Evolutionary conservation across 2,888 invertebrate genomes (phyloP), one percentile per base, ranked within the genome.

Genomic region (Blastobasis lacticolella): DNA sequence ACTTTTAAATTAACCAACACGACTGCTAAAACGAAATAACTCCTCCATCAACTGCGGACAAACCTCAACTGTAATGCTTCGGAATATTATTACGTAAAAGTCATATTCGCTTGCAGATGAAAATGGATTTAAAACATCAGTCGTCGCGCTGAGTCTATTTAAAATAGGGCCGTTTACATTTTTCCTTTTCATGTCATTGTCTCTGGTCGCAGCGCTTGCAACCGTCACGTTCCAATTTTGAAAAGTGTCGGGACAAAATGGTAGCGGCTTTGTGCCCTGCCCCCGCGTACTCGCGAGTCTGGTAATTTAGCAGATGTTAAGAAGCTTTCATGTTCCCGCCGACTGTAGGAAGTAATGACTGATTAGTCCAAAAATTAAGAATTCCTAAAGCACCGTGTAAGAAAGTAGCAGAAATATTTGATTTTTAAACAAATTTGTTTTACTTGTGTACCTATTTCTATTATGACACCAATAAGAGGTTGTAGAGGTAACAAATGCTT

Each of bases 201-300:
- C 87, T 87, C 82, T 86, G 81, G 73, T 66, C 75, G 73, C 78
- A 84, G 80, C 84, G 85, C 81, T 87, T 86, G 85, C 86, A 86
- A 88, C 86, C 88, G 86, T 87, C 88, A 88, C 88, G 86, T 88
- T 86, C 86, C 83, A 88, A 88, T 88, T 87, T 88, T 85, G 81
- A 88, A 87, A 87, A 87, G 88, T 88, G 88, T 88, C 79, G 83
- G 87, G 83, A 84, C 85, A 86, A 88, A 88, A 88, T 88, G 88
- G 86, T 83, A 73, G 85, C 73, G 75, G 78, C 84, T 87, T 86
- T 86, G 86, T 86, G 72, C 66, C 59, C 58, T 67, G 69, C 78
- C 81, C 82, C 71, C 75, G 66, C 69, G 74, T 23, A 66, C 71
- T 63, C 68, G 60, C 61, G 74, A 79, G 73, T 84, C 82, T 72